These are phyloP conservation scores for Paradoxurus hermaphroditus DNA, from an alignment of 2,113 vertebrate genomes.

Conservation along the genomic window DNA sequence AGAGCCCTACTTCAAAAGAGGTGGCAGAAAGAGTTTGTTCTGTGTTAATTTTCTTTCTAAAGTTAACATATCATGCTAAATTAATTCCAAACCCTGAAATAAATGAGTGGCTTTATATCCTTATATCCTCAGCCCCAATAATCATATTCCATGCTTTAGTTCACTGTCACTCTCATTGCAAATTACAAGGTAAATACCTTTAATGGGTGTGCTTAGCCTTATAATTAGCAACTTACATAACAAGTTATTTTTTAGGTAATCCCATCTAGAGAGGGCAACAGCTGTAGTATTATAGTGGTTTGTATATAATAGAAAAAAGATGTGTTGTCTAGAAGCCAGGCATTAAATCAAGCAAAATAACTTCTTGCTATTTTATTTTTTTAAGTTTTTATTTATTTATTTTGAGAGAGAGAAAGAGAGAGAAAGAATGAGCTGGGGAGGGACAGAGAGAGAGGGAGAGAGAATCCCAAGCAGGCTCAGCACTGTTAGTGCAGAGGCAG, in stretches of 20 bases:
- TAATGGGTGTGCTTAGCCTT: constrained; percentile 15
- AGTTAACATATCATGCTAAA: background rate
- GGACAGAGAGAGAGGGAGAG: too few species aligned
- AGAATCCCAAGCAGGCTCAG: too few species aligned
- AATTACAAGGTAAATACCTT: constrained; percentile 54
- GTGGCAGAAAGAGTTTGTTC: background rate
- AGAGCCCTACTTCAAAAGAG: background rate
- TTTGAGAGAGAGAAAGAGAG: too few species aligned
- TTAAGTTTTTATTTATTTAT: too few species aligned
- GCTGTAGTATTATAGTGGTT: background rate
- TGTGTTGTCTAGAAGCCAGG: background rate
- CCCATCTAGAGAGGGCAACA: background rate
- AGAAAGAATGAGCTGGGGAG: too few species aligned
- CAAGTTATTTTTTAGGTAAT: constrained; percentile 41
- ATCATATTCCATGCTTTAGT: constrained; percentile 49
- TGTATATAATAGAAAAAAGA: constrained; percentile 2
- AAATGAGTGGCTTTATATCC: background rate
- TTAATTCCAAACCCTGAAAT: constrained; percentile 47
- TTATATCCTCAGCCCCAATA: constrained; percentile 19
- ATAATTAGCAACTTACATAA: constrained; percentile 37
- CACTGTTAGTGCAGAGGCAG: too few species aligned
- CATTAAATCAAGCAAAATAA: background rate
- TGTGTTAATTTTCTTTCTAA: background rate
- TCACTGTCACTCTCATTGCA: constrained; percentile 19
- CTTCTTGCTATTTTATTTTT: background rate